Conservation (phyloP, 2,888 invertebrate species). For the Eulithis testata region DNA sequence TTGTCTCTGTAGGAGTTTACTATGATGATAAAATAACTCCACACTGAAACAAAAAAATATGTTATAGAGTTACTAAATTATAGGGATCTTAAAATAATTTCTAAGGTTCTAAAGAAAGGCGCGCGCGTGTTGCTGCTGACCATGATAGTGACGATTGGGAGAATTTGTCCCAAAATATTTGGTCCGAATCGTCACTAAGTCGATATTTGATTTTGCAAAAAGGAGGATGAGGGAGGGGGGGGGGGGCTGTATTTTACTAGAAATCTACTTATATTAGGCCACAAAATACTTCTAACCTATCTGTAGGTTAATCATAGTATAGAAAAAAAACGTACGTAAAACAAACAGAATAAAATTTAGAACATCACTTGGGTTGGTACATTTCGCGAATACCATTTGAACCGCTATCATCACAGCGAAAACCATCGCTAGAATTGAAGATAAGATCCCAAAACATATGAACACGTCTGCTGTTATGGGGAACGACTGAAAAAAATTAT, state of each 20-base stretch:
- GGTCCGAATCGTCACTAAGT: too few relatives aligned
- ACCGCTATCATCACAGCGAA: conserved; percentile 40
- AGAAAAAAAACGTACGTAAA: conserved; percentile 38
- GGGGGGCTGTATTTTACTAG: too few relatives aligned
- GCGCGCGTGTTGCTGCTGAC: too few relatives aligned
- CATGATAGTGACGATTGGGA: too few relatives aligned
- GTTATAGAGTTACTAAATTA: too few relatives aligned
- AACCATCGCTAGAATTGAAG: conserved; percentile 39
- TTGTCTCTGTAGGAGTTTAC: conserved; percentile 49
- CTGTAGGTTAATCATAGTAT: neutral
- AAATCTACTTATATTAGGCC: too few relatives aligned
- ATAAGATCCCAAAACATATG: conserved; percentile 35
- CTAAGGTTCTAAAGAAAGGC: too few relatives aligned
- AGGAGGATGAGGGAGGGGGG: too few relatives aligned
- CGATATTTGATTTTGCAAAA: too few relatives aligned
- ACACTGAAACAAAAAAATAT: conserved; percentile 41
- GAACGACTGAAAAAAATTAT: conserved; percentile 41
- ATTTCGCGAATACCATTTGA: conserved; percentile 43
- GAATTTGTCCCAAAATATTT: too few relatives aligned
- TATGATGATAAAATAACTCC: conserved; percentile 49
- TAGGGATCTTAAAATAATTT: too few relatives aligned
- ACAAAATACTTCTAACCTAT: too few relatives aligned
- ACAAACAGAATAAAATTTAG: conserved; percentile 44
- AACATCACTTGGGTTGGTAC: conserved; percentile 48
- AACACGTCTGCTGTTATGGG: conserved; percentile 42